Conservation (phyloP, 1,140 invertebrate genomes). For the Leptestheria dahalacensis region DNA sequence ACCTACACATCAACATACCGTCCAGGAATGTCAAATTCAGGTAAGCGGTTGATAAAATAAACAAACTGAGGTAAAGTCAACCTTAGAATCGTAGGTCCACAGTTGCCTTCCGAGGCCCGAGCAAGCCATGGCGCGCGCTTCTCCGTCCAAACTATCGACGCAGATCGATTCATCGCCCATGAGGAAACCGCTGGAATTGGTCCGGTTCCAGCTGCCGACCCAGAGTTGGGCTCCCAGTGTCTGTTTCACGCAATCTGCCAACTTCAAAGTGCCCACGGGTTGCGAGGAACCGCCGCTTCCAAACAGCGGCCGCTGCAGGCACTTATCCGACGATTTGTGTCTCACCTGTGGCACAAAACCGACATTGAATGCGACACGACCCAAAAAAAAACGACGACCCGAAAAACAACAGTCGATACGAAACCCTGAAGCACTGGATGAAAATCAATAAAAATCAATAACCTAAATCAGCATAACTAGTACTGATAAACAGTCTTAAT, state of each 20-base stretch:
- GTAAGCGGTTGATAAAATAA: too few relatives aligned
- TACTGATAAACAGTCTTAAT: slow-evolving; percentile 14
- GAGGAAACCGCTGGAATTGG: slow-evolving; percentile 37
- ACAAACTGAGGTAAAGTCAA: neutral
- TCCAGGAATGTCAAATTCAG: too few relatives aligned
- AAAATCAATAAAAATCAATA: slow-evolving; percentile 4
- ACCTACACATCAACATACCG: too few relatives aligned
- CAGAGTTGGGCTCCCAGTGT: slow-evolving; percentile 50
- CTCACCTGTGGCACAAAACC: too few relatives aligned
- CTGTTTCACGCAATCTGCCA: slow-evolving; percentile 32
- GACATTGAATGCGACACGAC: neutral
- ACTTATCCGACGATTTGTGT: slow-evolving; percentile 34
- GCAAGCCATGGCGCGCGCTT: slow-evolving; percentile 49
- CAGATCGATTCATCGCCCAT: slow-evolving; percentile 60
- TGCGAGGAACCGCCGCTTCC: slow-evolving; percentile 38
- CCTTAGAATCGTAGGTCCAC: slow-evolving; percentile 38
- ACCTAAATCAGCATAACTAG: slow-evolving; percentile 8
- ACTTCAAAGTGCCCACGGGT: slow-evolving; percentile 42
- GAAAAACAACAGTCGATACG: too few relatives aligned
- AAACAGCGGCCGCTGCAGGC: slow-evolving; percentile 39
- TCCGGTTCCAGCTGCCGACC: slow-evolving; percentile 39
- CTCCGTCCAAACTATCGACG: slow-evolving; percentile 45
- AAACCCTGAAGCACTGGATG: too few relatives aligned
- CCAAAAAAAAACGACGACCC: neutral
- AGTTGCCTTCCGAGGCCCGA: slow-evolving; percentile 41